Base-by-base conservation (phyloP, 2,888 invertebrate species). In the Heliconius ethilla region DNA sequence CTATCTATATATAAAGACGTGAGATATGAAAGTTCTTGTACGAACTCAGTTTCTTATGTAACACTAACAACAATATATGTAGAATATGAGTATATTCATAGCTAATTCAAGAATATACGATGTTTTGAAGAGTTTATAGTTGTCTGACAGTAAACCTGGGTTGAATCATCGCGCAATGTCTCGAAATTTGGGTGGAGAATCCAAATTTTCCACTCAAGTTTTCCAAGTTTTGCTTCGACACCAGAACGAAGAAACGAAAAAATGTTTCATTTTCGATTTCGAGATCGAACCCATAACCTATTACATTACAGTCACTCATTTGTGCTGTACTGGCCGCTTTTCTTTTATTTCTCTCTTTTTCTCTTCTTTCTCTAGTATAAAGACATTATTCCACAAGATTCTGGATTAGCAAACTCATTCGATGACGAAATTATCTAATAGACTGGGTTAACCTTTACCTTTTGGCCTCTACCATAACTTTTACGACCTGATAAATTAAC, bases 401-500 rank as follows among this genome's bases (percentile, higher is more conserved):
- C 40, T 22, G 74, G 74, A 74, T 74, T 74, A 74, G 74, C 27
- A 25, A 73, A 70, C 15, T 72, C 63, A 70, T 76, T 76, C 40
- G 67, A 76, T 75, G 69, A 80, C 69, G 72, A 81, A 80, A 77
- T 81, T 78, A 78, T 80, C 81, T 76, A 81, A 81, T 80, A 78
- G 76, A 76, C 72, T 67, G 73, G 75, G 70, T 87, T 87, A 87
- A 89, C 89, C 89, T 90, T 85, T 88, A 85, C 84, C 84, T 83
- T 83, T 86, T 83, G 83, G 82, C 83, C 84, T 51, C 1, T 82
- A 76, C 79, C 82, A 82, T 84, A 83, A 85, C 86, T 85, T 87
- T 87, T 84, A 86, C 85, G 87, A 84, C 85, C 87, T 83, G 82
- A 88, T 89, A 88, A 90, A 89, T 89, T 89, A 87, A 85, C 87